phyloP scores from a whole-genome alignment of 2,113 vertebrate species.

The Seriola quinqueradiata region DNA sequence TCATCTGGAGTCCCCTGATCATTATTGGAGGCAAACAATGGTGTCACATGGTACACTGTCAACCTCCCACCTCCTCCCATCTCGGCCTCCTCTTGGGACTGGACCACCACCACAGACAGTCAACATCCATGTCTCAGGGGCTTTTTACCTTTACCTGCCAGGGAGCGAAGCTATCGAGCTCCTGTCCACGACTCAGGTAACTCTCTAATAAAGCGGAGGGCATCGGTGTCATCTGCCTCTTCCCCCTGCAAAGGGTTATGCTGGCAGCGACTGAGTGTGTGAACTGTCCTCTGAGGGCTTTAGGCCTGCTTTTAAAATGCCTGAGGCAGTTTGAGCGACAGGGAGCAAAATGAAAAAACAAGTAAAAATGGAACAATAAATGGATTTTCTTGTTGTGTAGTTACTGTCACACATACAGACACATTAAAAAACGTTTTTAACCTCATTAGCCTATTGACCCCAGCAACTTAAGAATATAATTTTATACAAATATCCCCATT shows the following conservation, averaged over 20 bases:
- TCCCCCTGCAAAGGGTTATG: too few relatives aligned
- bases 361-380: neutral
- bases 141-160: slow-evolving; percentile 49
- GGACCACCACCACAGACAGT: slow-evolving; percentile 58
- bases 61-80: slow-evolving; percentile 48
- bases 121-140: slow-evolving; percentile 12
- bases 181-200: slow-evolving; percentile 26
- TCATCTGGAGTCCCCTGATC: slow-evolving; percentile 74
- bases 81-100: slow-evolving; percentile 51
- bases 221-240: neutral
- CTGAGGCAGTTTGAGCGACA: neutral
- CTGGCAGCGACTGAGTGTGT: neutral
- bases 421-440: too few relatives aligned
- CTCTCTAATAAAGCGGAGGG: slow-evolving; percentile 10
- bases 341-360: neutral
- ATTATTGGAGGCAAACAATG: slow-evolving; percentile 78
- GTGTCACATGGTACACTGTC: slow-evolving; percentile 66
- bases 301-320: neutral
- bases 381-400: neutral
- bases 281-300: neutral
- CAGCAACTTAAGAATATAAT: neutral
- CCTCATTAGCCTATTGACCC: too few relatives aligned
- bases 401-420: neutral
- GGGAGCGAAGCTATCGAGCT: slow-evolving; percentile 5
- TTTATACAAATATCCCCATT: neutral